A percentile compares a stretch with the other conserved stretches of the same genome.
phyloP scores from a whole-genome alignment of 1,140 invertebrate genomes.

The Pogonus chalceus region DNA sequence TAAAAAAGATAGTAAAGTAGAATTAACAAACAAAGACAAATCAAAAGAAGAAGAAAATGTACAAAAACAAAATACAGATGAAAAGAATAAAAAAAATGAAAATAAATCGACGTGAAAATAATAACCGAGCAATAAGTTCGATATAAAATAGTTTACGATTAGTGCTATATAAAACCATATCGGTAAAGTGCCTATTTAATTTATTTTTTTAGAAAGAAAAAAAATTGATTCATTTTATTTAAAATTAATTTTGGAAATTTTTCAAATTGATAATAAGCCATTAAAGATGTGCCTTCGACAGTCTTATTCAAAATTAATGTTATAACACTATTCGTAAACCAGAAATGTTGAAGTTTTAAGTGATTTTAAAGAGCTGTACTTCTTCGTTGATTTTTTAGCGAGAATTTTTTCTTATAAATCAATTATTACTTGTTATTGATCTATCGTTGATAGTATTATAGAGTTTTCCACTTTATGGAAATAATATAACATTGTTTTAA shows the following conservation, averaged over 20 bases:
- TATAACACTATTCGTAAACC: conserved; percentile 3
- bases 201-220: too few species aligned
- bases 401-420: neutral
- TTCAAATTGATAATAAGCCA: neutral
- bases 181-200: neutral
- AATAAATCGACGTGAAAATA: neutral
- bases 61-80: neutral
- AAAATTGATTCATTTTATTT: too few species aligned
- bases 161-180: neutral
- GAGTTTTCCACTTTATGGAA: too few species aligned
- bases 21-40: neutral
- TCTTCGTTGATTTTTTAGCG: neutral
- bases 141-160: neutral
- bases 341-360: neutral
- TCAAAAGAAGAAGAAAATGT: neutral
- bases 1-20: neutral
- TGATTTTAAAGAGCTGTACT: neutral
- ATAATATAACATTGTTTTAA: too few species aligned
- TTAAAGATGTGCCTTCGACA: neutral
- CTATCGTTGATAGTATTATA: too few species aligned
- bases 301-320: neutral
- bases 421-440: neutral
- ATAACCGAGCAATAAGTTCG: neutral
- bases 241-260: too few species aligned
- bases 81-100: neutral